Conservation (phyloP, 2,797 vertebrate genomes). For the Spinus olivaceus region DNA sequence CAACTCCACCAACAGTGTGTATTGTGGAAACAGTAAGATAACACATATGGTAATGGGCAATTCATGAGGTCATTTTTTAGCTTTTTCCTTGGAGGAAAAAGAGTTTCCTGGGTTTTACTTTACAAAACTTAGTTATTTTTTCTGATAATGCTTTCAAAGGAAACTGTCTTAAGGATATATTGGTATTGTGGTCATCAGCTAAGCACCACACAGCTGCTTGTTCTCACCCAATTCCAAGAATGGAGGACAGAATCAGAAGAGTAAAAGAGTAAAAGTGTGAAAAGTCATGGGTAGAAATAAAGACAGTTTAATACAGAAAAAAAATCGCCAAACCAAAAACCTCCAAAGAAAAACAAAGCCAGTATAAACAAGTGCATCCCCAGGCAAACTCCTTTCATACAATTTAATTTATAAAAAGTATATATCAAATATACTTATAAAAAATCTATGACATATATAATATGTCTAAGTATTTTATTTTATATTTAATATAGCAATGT, state of each 20-base stretch:
- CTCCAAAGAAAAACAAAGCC: background rate
- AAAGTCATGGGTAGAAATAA: background rate
- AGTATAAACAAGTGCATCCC: background rate
- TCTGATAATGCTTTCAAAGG: background rate
- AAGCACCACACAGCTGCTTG: background rate
- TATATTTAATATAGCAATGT: background rate
- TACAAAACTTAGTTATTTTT: background rate
- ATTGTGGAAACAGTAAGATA: background rate
- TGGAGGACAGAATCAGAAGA: background rate
- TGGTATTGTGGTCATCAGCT: background rate
- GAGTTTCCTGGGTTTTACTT: background rate
- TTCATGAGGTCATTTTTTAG: background rate
- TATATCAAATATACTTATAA: background rate
- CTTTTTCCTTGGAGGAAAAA: background rate
- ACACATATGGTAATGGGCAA: background rate
- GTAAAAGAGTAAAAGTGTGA: background rate
- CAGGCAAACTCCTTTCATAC: background rate
- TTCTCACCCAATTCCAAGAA: background rate
- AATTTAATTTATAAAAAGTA: background rate
- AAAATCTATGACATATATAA: background rate
- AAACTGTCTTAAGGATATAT: background rate
- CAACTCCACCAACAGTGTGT: rapidly evolving
- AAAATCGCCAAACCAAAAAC: background rate
- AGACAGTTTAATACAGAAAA: background rate
- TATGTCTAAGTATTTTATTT: background rate